Percentiles rank a stretch among this genome's conserved stretches.
phyloP scores from a whole-genome alignment of 2,113 vertebrate genomes.

The Struthidea cinerea region DNA sequence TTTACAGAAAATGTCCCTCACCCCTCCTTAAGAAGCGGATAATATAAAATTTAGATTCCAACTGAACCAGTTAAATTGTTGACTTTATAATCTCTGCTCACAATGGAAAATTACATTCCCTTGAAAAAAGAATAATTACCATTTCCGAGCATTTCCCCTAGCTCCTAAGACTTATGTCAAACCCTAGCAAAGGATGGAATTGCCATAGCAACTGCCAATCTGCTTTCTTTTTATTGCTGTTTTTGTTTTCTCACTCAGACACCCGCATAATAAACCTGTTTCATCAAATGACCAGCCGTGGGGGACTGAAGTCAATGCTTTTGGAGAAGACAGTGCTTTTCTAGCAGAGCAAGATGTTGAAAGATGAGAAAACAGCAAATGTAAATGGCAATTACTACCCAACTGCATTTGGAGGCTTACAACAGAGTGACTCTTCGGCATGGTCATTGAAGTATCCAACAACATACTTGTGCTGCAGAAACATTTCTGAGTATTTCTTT shows the following conservation, averaged over 20 bases:
- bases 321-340: neutral
- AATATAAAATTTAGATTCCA: neutral
- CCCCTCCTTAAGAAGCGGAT: neutral
- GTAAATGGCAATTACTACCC: neutral
- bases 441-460: neutral
- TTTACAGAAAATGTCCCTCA: neutral
- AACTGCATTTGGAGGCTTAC: neutral
- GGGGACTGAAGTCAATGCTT: neutral
- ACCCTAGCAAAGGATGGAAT: slow-evolving; percentile 7
- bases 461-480: neutral
- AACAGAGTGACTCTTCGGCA: neutral
- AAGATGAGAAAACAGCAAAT: neutral
- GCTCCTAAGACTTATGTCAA: slow-evolving; percentile 4
- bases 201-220: slow-evolving; percentile 58
- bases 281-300: neutral
- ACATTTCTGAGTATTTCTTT: neutral
- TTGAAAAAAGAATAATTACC: slow-evolving; percentile 14
- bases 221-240: slow-evolving; percentile 10
- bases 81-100: slow-evolving; percentile 7
- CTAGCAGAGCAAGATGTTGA: neutral
- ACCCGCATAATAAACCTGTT: neutral
- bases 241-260: slow-evolving; percentile 33
- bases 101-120: slow-evolving; percentile 31
- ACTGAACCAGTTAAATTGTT: neutral
- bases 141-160: slow-evolving; percentile 1